phyloP scores from a whole-genome alignment of 2,888 invertebrate species.

The Orthonychiurus folsomi region DNA sequence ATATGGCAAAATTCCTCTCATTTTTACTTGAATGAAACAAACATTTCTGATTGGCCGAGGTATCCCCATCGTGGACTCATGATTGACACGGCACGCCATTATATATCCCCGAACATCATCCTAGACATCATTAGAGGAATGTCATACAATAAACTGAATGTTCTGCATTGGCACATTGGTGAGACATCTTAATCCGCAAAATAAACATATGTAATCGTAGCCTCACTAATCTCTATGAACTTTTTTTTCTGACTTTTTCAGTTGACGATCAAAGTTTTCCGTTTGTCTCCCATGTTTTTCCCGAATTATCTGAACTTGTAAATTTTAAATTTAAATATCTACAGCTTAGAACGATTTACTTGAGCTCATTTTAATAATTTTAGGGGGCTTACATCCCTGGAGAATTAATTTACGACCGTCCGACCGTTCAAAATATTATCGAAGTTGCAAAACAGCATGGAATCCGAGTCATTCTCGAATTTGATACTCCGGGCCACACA shows the following conservation, averaged over 20 bases:
- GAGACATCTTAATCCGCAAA: too few species aligned
- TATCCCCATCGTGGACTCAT: constrained; percentile 74
- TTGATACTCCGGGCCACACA: constrained; percentile 68
- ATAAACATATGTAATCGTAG: too few species aligned
- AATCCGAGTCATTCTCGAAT: constrained; percentile 80
- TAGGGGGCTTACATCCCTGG: constrained; percentile 16
- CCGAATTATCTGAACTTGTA: constrained; percentile 43
- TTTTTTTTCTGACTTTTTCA: too few species aligned
- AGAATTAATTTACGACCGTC: constrained; percentile 51
- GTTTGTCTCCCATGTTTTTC: constrained; percentile 67
- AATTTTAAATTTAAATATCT: background rate
- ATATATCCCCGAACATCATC: constrained; percentile 58
- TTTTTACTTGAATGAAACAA: constrained; percentile 58
- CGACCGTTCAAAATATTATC: constrained; percentile 58
- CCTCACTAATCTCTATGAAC: too few species aligned
- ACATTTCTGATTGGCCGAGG: constrained; percentile 64
- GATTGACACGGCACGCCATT: constrained; percentile 77
- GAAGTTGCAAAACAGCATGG: constrained; percentile 70
- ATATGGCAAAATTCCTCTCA: constrained; percentile 49
- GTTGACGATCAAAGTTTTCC: constrained; percentile 91
- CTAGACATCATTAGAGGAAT: constrained; percentile 66
- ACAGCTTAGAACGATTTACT: too few species aligned
- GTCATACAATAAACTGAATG: constrained; percentile 84
- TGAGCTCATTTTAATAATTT: background rate
- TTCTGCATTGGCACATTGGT: constrained; percentile 96